Percentiles rank a stretch among this genome's conserved stretches.
These are phyloP conservation scores for Tetrao urogallus DNA, from an alignment of 2,113 vertebrate species.

Conservation along the genomic window DNA sequence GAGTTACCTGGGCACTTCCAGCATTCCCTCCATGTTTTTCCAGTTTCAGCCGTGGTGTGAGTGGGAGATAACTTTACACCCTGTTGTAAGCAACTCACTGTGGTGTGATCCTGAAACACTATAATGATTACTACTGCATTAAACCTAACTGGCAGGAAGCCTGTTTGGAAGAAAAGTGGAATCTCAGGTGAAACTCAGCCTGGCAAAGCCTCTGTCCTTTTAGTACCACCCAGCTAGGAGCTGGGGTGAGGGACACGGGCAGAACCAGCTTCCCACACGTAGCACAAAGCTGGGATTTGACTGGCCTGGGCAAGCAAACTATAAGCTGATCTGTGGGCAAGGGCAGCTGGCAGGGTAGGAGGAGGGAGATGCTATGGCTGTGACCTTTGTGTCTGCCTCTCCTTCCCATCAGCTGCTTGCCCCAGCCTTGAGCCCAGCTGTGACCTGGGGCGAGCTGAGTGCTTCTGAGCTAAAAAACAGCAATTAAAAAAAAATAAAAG, in stretches of 20 bases:
- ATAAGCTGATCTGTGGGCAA: background rate
- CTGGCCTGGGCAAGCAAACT: background rate
- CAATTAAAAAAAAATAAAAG: too few relatives aligned
- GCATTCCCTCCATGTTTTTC: background rate
- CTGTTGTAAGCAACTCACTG: background rate
- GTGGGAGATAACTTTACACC: background rate
- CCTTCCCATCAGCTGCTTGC: background rate
- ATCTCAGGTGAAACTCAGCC: background rate
- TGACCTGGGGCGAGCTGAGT: too few relatives aligned
- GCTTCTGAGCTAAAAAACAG: background rate
- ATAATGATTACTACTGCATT: background rate
- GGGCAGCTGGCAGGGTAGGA: fast-evolving
- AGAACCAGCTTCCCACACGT: background rate
- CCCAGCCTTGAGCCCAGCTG: background rate
- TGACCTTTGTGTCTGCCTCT: background rate
- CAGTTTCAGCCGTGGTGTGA: background rate
- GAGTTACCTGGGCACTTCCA: background rate
- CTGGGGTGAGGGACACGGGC: background rate
- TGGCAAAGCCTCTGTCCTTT: background rate
- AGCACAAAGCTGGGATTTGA: background rate
- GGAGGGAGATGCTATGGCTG: background rate
- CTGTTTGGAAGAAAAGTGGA: background rate
- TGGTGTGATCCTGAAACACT: background rate
- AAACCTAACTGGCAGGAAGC: background rate
- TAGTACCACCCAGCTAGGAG: background rate